Conservation (phyloP, 2,113 vertebrate species). For the Hyla sarda region DNA sequence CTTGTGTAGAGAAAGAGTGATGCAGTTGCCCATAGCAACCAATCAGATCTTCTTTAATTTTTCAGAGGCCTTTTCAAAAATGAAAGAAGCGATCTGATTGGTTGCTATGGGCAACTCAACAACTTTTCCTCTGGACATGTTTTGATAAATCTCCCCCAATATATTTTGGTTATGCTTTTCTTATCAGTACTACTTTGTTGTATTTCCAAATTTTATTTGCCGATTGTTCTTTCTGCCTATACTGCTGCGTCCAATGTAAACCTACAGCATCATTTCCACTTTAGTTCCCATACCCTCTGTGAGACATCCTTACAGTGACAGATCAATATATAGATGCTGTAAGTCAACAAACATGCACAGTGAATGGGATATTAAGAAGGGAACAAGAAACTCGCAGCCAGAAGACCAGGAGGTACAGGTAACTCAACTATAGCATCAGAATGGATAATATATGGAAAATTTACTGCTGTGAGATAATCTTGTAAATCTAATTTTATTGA, state of each 20-base stretch:
- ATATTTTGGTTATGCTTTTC: neutral
- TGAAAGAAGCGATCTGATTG: no score
- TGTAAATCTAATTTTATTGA: neutral
- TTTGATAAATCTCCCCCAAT: no score
- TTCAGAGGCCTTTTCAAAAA: no score
- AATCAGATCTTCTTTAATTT: no score
- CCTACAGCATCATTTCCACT: neutral
- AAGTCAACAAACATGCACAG: neutral
- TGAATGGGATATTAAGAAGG: neutral
- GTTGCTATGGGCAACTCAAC: no score
- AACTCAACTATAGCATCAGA: neutral
- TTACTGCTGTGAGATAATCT: neutral
- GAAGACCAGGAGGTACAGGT: neutral
- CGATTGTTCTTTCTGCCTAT: neutral
- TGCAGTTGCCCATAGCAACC: no score
- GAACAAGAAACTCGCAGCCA: neutral
- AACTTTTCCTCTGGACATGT: no score
- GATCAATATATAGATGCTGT: neutral
- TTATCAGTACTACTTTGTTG: neutral
- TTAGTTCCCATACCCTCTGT: neutral
- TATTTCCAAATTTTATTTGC: neutral
- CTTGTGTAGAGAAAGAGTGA: no score
- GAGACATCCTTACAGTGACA: neutral
- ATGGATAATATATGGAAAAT: neutral
- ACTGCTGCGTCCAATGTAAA: neutral